Base-by-base conservation (phyloP, 1,140 invertebrate genomes). In the Neodiprion fabricii region DNA sequence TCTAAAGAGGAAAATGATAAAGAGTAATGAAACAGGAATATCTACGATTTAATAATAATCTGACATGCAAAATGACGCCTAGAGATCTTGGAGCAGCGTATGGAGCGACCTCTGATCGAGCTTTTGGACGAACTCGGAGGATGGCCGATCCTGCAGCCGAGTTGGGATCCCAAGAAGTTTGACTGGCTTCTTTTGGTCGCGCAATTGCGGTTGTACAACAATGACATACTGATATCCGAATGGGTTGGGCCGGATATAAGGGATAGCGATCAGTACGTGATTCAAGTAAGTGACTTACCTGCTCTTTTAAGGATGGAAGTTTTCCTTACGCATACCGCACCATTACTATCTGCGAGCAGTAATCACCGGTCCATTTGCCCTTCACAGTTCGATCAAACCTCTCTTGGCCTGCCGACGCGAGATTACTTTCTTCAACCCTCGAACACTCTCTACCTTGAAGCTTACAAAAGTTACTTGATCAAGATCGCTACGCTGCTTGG, bases 161-260 rank as follows among this genome's bases (percentile, higher is more conserved):
- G 90, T 7, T 95, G 94, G 93, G 89, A 91, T 74, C 84, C 89
- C 7, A 81, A 86, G 1, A 85, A 89, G 40, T 96, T 96, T 81
- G 92, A 97, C 84, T 93, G 95, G 91, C 88, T 96, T 7, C 90
- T 91, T 61, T 85, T 96, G 70, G 92, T 96, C 79, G 94, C 93
- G 7, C 91, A 92, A 71, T 83, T 98, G 10, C 89, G 95, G 67
- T 88, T 95, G 7, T 96, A 93, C 79, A 96, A 97, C 85, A 96
- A 96, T 77, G 94, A 96, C 78, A 93, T 95, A 67, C 86, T 97
- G 0, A 92, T 96, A 76, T 92, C 94, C 0, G 92, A 96, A 83
- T 96, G 94, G 93, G 93, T 97, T 67, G 95, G 94, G 12, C 94
- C 96, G 1, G 96, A 98, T 83, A 95, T 96, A 40, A 96, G 96